These are phyloP conservation scores for Rhabdornis inornatus DNA, from an alignment of 2,113 vertebrate species.

Conservation along the genomic window DNA sequence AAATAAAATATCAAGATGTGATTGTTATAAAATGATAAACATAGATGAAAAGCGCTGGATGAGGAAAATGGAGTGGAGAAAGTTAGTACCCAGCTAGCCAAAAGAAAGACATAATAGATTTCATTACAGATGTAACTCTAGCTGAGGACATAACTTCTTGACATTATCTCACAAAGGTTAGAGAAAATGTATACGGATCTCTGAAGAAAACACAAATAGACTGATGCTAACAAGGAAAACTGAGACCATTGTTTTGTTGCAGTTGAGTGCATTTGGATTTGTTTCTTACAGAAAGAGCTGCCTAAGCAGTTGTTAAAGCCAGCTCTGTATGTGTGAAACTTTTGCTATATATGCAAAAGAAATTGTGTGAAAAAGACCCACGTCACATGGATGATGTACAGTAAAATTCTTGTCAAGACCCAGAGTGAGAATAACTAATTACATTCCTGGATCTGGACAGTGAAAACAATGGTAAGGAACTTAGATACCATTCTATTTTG, in stretches of 20 bases:
- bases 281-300: neutral
- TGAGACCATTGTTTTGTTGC: neutral
- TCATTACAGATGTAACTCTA: neutral
- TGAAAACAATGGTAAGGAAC: neutral
- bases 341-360: neutral
- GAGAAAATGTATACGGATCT: neutral
- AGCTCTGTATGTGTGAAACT: neutral
- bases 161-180: neutral
- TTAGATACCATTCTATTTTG: no score
- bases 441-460: neutral
- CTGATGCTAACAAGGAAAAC: neutral
- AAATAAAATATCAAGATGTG: neutral
- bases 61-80: neutral
- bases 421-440: neutral
- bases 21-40: neutral
- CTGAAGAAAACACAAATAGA: neutral
- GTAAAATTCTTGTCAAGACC: neutral
- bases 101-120: neutral
- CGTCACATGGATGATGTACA: neutral
- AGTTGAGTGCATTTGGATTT: neutral
- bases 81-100: neutral
- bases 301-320: neutral
- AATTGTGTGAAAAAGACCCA: neutral
- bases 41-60: neutral
- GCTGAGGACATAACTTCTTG: neutral